Base-by-base conservation (phyloP, 2,797 vertebrate genomes). In the Brachymystax lenok region DNA sequence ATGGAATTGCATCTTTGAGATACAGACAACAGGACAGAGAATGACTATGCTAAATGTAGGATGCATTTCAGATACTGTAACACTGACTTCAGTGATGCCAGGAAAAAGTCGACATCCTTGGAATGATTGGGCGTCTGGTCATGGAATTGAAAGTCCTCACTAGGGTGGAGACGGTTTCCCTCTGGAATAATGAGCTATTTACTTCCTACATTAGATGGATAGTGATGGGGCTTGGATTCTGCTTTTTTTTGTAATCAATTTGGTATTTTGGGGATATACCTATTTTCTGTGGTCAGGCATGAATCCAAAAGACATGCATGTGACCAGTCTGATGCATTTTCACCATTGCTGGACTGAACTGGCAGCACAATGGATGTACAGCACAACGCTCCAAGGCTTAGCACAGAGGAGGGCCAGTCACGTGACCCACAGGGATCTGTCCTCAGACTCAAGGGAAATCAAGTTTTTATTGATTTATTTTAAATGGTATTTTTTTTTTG, bases 391-490 rank as follows among this genome's bases (percentile, higher is more conserved):
- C 73, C 74, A 74, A 83, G 82, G 74, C 61, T 13, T 4, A 64
- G 8, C 17, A 40, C 69, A 50, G 54, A 35, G 69, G 69, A 75
- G 71, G 86, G 73, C 74, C 77, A 76, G 77, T 80, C 30, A 35
- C 16, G 67, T 75, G 74, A 77, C 80, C 82, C 88, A 76, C 74
- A 81, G 35, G 35, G 35, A 35, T 35, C 35, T 7, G 35, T 35
- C 35, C 35, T 35, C 35, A 35, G 35, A 7, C 35, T 35, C 35
- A 35, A 35, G 78, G 85, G 82, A 91, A 91, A 92, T 90, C 80
- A 83, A 81, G 80, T 89, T 90, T 86, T 69, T 74, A 90, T 89
- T 90, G 90, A 92, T 87, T 89, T 76, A 75, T 86, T 90, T 87
- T 82, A 83, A 90, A 89, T 80, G 83, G 87, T 79, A 82, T 83